Conservation (phyloP, 2,888 invertebrate genomes). For the Poecilus cupreus region DNA sequence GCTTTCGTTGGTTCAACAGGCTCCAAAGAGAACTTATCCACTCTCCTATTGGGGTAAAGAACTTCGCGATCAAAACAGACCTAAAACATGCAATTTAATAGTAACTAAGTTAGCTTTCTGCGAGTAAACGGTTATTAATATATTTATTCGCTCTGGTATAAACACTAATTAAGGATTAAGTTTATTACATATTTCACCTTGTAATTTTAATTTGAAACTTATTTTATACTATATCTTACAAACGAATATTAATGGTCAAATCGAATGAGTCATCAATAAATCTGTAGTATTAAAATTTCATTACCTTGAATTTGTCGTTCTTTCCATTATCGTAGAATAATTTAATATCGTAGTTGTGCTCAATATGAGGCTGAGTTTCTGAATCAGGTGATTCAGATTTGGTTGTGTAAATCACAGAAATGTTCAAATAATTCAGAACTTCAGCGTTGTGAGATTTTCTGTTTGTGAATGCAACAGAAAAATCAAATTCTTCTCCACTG, state of each 20-base stretch:
- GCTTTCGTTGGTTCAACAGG: neutral
- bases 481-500: neutral
- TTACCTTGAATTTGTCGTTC: neutral
- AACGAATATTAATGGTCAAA: no score
- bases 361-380: slow-evolving; percentile 37
- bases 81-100: slow-evolving; percentile 9
- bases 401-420: neutral
- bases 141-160: no score
- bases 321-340: neutral
- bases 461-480: neutral
- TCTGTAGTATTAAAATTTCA: no score
- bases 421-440: neutral
- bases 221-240: no score
- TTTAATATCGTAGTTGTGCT: slow-evolving; percentile 22
- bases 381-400: neutral
- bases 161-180: neutral
- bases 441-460: slow-evolving; percentile 23
- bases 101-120: neutral
- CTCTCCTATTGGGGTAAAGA: slow-evolving; percentile 13
- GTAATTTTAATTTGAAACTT: no score
- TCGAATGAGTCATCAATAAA: no score
- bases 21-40: slow-evolving; percentile 20
- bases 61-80: slow-evolving; percentile 12
- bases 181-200: no score
- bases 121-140: no score